A percentile compares a stretch with the other conserved stretches of the same genome.
These are phyloP conservation scores for Andricus grossulariae DNA, from an alignment of 1,140 invertebrate genomes.

Conservation along the genomic window DNA sequence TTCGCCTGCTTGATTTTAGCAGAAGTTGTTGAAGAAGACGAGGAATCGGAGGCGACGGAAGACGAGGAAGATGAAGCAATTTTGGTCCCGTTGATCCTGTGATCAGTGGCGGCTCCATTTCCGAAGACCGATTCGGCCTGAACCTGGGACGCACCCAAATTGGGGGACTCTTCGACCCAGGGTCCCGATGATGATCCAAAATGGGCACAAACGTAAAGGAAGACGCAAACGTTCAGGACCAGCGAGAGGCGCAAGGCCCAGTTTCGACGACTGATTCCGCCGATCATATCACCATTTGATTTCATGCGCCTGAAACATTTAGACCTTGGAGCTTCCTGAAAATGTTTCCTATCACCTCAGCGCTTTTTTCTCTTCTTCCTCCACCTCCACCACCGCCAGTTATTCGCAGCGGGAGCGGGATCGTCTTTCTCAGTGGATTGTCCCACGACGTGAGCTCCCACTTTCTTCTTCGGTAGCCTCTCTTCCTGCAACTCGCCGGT, in stretches of 20 bases:
- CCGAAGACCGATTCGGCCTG: constrained; percentile 44
- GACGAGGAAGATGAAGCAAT: constrained; percentile 40
- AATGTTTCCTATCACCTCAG: constrained; percentile 16
- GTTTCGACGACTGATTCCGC: constrained; percentile 79
- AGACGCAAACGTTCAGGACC: constrained; percentile 82
- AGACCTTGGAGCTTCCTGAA: background rate
- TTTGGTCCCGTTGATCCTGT: constrained; percentile 30
- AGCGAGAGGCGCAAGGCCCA: constrained; percentile 85
- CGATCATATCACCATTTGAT: constrained; percentile 51
- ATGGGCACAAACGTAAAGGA: constrained; percentile 82
- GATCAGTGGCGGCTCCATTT: background rate
- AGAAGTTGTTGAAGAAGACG: constrained; percentile 6
- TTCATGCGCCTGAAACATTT: constrained; percentile 38
- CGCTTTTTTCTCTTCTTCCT: constrained; percentile 45
- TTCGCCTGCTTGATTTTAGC: constrained; percentile 32
- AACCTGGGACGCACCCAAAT: constrained; percentile 63
- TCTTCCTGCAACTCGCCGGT: background rate
- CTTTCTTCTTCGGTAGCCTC: constrained; percentile 20
- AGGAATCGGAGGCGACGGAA: background rate
- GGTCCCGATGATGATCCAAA: constrained; percentile 69
- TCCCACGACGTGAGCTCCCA: constrained; percentile 9
- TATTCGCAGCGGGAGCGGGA: constrained; percentile 27
- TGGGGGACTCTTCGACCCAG: constrained; percentile 69
- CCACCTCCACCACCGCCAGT: constrained; percentile 45
- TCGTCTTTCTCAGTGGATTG: constrained; percentile 44